Evolutionary conservation across 2,113 vertebrate genomes (phyloP), one percentile per base, ranked within the genome.

Genomic region (Alligator mississippiensis): DNA sequence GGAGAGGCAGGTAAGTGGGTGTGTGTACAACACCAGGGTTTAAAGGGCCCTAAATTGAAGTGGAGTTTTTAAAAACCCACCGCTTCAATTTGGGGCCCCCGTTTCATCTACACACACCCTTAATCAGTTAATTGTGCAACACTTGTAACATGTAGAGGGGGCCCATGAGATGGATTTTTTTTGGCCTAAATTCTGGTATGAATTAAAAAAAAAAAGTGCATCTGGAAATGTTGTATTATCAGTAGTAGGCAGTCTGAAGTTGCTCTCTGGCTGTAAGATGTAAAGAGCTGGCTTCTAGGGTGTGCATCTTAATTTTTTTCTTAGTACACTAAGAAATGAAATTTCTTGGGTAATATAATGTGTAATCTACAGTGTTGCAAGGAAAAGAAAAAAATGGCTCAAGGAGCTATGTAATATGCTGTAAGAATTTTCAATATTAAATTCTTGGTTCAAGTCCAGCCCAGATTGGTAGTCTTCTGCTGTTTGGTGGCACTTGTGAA

Each of bases 201-300:
- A 58, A 64, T 62, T 64, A 86, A 89, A 78, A 74, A 24, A 24
- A 75, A 91, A 77, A 93, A 91, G 63, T 80, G 90, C 75, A 25
- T 68, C 86, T 89, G 81, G 89, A 96, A 94, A 95, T 94, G 59
- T 6, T 94, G 90, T 82, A 94, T 87, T 89, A 84, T 84, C 80
- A 66, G 80, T 64, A 89, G 94, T 72, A 89, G 95, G 92, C 85
- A 95, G 94, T n/a, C 95, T 96, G 95, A 92, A 93, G 72, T 88
- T 96, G 89, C 89, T 93, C 87, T 94, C 85, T 86, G 80, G 16
- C 80, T 78, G 82, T 59, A 66, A 82, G 90, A 85, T 92, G 84
- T 85, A 93, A 96, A 94, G 92, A 94, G 86, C 77, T 93, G 90
- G 76, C 80, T 87, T 86, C 75, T 78, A 77, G 72, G 34, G n/a